A percentile compares a stretch with the other conserved stretches of the same genome.
phyloP scores from a whole-genome alignment of 2,113 vertebrate species.

The Crypturellus undulatus region DNA sequence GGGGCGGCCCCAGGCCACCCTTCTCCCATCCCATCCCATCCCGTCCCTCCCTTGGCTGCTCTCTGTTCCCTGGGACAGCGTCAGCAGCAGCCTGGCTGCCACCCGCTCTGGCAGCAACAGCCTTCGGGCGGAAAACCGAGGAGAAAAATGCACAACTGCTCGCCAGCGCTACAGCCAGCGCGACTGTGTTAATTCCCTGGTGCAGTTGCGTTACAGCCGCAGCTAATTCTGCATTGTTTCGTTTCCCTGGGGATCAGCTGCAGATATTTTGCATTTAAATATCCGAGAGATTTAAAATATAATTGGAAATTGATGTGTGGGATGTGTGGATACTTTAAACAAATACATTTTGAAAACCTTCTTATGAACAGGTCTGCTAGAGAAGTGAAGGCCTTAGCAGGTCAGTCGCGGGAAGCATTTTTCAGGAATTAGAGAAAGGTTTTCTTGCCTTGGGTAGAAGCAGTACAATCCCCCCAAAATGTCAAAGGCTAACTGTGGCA shows the following conservation, averaged over 20 bases:
- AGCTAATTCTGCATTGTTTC: not conserved
- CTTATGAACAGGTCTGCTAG: not conserved
- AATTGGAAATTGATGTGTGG: not conserved
- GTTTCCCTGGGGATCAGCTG: not conserved
- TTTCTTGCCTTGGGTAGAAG: not conserved
- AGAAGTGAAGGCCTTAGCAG: not conserved
- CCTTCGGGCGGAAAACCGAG: not conserved
- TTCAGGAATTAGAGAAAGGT: not conserved
- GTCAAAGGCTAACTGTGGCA: not conserved
- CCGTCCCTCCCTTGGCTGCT: not conserved
- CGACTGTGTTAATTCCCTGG: accelerated
- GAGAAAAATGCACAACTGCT: not conserved
- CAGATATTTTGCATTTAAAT: not conserved
- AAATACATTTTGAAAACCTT: not conserved
- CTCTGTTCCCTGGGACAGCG: not conserved
- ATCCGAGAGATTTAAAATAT: not conserved
- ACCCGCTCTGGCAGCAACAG: not conserved
- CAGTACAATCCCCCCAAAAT: not conserved
- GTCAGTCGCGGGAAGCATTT: not conserved
- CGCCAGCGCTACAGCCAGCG: not conserved
- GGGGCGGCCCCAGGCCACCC: not conserved
- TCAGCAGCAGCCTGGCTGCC: not conserved
- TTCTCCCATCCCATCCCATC: accelerated
- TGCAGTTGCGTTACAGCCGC: no score
- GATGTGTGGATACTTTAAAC: not conserved